Evolutionary conservation across 2,888 invertebrate genomes (phyloP).

Genomic region (Sialis fuliginosa): DNA sequence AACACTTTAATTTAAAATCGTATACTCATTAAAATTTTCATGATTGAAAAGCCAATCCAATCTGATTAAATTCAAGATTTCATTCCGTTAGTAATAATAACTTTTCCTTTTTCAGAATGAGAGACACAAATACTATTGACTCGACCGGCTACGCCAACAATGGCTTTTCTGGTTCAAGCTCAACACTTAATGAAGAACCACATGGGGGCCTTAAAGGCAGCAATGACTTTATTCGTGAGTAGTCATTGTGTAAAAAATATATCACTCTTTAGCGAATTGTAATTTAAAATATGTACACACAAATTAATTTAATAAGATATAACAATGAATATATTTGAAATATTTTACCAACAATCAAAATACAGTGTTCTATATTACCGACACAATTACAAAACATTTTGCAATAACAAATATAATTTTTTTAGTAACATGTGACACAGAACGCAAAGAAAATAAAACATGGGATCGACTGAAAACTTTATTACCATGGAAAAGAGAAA

Average conservation of each 20-base stretch:
- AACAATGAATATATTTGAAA: too few relatives aligned
- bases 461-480: slow-evolving; percentile 18
- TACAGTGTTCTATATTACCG: not conserved
- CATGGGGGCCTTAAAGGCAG: slow-evolving; percentile 33
- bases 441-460: slow-evolving; percentile 19
- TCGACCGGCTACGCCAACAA: slow-evolving; percentile 23
- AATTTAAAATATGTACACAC: too few relatives aligned
- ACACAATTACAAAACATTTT: too few relatives aligned
- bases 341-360: not conserved
- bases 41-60: too few relatives aligned
- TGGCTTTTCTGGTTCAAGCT: slow-evolving; percentile 20
- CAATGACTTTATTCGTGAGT: slow-evolving; percentile 38
- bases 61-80: too few relatives aligned
- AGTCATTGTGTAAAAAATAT: slow-evolving; percentile 4
- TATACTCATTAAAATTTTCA: too few relatives aligned
- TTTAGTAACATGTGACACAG: slow-evolving; percentile 28
- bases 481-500: slow-evolving; percentile 25
- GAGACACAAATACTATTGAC: too few relatives aligned
- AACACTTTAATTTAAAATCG: too few relatives aligned
- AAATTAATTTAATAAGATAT: too few relatives aligned
- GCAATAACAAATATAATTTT: slow-evolving; percentile 7
- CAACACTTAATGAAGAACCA: slow-evolving; percentile 16
- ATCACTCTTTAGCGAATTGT: too few relatives aligned
- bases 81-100: too few relatives aligned
- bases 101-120: too few relatives aligned